A percentile compares a stretch with the other conserved stretches of the same genome.
Evolutionary conservation across 2,113 vertebrate genomes (phyloP).

Genomic region (Abramis brama): DNA sequence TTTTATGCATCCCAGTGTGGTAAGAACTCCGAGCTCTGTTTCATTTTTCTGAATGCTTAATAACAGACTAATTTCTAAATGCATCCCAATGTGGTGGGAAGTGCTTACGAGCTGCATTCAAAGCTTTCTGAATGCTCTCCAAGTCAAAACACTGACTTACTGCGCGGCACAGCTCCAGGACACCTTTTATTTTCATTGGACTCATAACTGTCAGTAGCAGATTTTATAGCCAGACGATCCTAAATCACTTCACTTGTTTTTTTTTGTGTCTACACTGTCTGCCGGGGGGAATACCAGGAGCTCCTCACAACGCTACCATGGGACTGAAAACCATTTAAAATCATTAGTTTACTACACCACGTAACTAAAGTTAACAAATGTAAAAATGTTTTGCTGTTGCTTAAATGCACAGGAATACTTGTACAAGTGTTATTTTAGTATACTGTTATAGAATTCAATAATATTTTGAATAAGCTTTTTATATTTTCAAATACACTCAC

Average conservation of each 20-base stretch:
- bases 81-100: neutral
- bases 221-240: conserved; percentile 38
- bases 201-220: conserved; percentile 48
- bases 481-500: neutral
- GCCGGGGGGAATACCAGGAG: conserved; percentile 13
- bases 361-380: neutral
- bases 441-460: neutral
- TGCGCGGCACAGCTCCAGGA: conserved; percentile 33
- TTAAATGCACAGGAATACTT: neutral
- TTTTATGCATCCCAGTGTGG: neutral
- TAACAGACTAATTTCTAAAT: neutral
- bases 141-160: conserved; percentile 48
- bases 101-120: neutral
- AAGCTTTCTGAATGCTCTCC: conserved; percentile 38
- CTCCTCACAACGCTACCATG: conserved; percentile 5
- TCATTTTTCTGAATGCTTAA: neutral
- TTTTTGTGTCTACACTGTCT: conserved; percentile 11
- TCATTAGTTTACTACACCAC: neutral
- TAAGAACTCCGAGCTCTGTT: neutral
- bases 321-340: conserved; percentile 17
- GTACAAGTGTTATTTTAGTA: neutral
- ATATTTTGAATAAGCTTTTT: neutral
- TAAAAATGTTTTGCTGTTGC: neutral
- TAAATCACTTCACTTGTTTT: conserved; percentile 49
- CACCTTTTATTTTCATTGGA: conserved; percentile 53